phyloP scores from a whole-genome alignment of 1,140 invertebrate genomes.

The Gerris buenoi region DNA sequence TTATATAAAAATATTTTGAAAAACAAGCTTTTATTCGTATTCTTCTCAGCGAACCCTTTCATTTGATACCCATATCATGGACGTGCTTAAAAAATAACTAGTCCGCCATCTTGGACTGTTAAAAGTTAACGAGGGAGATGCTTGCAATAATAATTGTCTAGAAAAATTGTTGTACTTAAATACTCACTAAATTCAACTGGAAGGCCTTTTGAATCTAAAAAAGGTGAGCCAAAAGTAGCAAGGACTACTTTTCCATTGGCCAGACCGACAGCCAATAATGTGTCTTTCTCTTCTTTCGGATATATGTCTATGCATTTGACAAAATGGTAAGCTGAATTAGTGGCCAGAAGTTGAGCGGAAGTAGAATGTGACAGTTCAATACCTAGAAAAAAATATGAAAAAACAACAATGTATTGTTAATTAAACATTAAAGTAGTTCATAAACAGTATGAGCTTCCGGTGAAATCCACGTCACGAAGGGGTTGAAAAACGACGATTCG shows the following conservation, averaged over 20 bases:
- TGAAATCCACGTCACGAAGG: too few species aligned
- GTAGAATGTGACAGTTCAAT: constrained; percentile 48
- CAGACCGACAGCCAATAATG: constrained; percentile 67
- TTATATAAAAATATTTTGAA: background rate
- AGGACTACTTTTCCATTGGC: constrained; percentile 71
- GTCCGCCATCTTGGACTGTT: too few species aligned
- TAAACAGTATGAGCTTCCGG: too few species aligned
- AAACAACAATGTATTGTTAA: constrained; percentile 2
- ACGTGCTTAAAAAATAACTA: too few species aligned
- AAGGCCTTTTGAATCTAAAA: constrained; percentile 46
- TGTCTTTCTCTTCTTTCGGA: constrained; percentile 49
- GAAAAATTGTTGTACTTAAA: too few species aligned
- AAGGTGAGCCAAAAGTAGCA: constrained; percentile 56
- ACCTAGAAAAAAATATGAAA: constrained; percentile 33
- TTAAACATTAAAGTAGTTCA: too few species aligned
- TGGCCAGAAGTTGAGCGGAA: constrained; percentile 47
- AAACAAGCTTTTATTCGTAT: too few species aligned
- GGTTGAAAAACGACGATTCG: too few species aligned
- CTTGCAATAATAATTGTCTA: too few species aligned
- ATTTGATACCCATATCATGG: too few species aligned
- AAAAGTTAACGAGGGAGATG: too few species aligned
- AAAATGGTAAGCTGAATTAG: constrained; percentile 47
- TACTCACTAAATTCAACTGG: constrained; percentile 62
- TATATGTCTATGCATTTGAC: constrained; percentile 66
- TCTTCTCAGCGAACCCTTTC: too few species aligned